Evolutionary conservation across 2,113 vertebrate genomes (phyloP).

Genomic region (Fregata magnificens): DNA sequence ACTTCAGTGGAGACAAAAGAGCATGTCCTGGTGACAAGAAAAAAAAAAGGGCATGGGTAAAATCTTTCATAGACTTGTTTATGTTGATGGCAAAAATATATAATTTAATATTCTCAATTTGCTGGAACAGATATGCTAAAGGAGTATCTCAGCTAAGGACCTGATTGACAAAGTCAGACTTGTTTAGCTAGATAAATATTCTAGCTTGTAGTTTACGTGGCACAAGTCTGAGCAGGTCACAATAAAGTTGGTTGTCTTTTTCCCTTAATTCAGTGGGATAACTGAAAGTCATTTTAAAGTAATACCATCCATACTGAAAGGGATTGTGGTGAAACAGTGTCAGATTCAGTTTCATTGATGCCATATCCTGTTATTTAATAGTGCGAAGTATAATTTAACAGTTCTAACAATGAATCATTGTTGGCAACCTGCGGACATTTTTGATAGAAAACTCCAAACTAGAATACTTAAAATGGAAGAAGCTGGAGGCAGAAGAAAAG

Average conservation of each 20-base stretch:
- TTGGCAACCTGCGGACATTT: fast-evolving
- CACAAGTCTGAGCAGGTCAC: background rate
- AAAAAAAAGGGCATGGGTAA: background rate
- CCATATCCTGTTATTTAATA: background rate
- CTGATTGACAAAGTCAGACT: background rate
- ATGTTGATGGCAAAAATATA: background rate
- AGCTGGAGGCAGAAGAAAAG: background rate
- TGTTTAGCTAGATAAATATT: background rate
- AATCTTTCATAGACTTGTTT: background rate
- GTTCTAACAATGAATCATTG: background rate
- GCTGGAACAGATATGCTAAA: background rate
- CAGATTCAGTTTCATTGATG: background rate
- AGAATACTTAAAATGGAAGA: background rate
- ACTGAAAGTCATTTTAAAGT: background rate
- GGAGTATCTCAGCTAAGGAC: background rate
- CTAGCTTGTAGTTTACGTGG: background rate
- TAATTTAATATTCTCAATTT: background rate
- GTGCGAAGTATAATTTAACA: background rate
- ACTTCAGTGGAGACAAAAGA: background rate
- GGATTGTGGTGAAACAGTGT: background rate
- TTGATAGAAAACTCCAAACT: background rate
- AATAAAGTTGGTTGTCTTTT: background rate
- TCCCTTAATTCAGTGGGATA: background rate
- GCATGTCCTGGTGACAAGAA: background rate
- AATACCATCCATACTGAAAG: background rate